Evolutionary conservation across 2,888 invertebrate genomes (phyloP), one percentile per base, ranked within the genome.

Genomic region (Erpobdella octoculata): DNA sequence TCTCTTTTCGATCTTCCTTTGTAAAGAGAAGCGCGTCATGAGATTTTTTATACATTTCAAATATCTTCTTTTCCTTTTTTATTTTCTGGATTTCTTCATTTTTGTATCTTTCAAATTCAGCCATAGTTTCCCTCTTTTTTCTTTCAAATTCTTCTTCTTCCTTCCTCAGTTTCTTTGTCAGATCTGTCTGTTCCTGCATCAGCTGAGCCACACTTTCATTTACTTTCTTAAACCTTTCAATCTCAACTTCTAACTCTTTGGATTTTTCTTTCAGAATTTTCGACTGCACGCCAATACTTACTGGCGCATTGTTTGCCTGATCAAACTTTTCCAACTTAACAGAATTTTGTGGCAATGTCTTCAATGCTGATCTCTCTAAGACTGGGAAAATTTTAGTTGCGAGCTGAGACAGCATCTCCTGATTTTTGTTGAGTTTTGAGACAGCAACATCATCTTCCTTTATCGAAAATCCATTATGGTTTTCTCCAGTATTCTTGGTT

Each of bases 1-100:
- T 81, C 75, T 83, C 83, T 58, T 83, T 81, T 68, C 82, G 76
- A 61, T 83, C 81, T 73, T 80, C 80, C 80, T 80, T 9, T 81
- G 81, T 53, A n/a, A 53, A 18, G 53, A 53, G 15, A 8, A 72
- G 78, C 77, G 21, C 79, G 76, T 69, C 80, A 76, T 1, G 79
- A 75, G 79, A 78, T 72, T 81, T 81, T 76, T 81, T 81, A 72
- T 81, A 81, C 41, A 80, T 79, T 68, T 83, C 82, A 79, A 83
- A 82, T 76, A 81, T 74, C 67, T 81, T 81, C 33, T 33, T 41
- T 1, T 62, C 78, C 76, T 73, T 81, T 80, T 79, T 81, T 12
- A 83, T 73, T 76, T 82, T 83, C 75, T 79, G 81, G 75, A 79
- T 79, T 75, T 83, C 83, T 71, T 81, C 79, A 4, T 75, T 75